Evolutionary conservation across 2,888 invertebrate genomes (phyloP), one percentile per base, ranked within the genome.

Genomic region (Drosophila gaucha): DNA sequence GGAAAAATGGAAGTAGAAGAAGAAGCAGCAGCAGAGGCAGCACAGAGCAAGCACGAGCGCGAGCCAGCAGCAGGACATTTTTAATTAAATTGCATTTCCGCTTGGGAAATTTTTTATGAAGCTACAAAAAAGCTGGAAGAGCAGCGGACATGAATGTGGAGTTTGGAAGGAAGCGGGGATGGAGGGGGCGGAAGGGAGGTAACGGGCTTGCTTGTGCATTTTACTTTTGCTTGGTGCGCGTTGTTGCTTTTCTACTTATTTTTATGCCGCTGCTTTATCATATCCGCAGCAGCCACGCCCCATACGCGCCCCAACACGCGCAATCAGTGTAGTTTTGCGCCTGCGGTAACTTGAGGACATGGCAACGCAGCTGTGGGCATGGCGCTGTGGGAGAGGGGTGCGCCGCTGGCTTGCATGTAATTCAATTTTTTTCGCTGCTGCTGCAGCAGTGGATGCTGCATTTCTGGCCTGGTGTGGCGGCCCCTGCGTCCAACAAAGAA

Each of bases 41-140:
- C 64, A 12, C 20, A 46, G 39, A 39, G 20, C 51, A 12, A 51
- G 51, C 44, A 18, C 33, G 54, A 58, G 16, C 71, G 39, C 66
- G 16, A 65, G 63, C 56, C 65, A 78, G 69, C 77, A 78, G 86
- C 87, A 85, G 89, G 87, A 87, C 89, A 90, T 89, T 89, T 90
- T 89, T 89, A 89, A 89, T 89, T 89, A 90, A 90, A 89, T 88
- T 89, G 89, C 80, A 89, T 89, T 89, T 90, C 86, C 86, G 89
- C 89, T 84, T 88, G 85, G 73, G 76, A 88, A 89, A 89, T 90
- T 90, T 89, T 86, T 88, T 82, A 82, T 82, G 87, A 86, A 86
- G 80, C 83, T 78, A 78, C 86, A 80, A 82, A 79, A 78, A 66
- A 78, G 52, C 74, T 54, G 63, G 30, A 41, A 38, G 43, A 52